Conservation (phyloP, 2,888 invertebrate genomes). For the Acleris holmiana region DNA sequence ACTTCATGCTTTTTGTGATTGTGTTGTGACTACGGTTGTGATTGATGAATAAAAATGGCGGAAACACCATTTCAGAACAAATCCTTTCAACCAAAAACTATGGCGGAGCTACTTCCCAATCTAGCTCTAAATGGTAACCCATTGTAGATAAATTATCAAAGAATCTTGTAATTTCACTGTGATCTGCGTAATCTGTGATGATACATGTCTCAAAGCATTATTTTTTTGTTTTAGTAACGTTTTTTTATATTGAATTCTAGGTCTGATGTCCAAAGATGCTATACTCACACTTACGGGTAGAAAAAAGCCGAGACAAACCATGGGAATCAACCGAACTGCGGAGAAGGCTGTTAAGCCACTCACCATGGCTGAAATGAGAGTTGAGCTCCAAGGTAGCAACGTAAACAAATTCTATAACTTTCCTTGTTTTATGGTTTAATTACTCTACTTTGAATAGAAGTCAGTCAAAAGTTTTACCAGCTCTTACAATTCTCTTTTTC, state of each 20-base stretch:
- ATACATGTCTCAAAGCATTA: neutral
- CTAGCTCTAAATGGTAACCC: conserved; percentile 61
- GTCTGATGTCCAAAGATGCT: conserved; percentile 59
- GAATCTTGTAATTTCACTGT: neutral
- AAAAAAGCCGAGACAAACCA: conserved; percentile 57
- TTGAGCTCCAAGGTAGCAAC: conserved; percentile 55
- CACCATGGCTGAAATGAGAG: conserved; percentile 67
- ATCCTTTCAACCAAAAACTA: conserved; percentile 54
- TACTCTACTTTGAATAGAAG: neutral
- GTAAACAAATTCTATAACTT: no score
- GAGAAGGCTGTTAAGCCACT: conserved; percentile 61
- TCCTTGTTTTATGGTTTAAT: no score
- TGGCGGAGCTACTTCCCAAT: conserved; percentile 66
- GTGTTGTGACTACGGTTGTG: conserved; percentile 33
- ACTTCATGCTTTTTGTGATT: conserved; percentile 30
- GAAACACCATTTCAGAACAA: conserved; percentile 50
- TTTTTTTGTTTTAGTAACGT: neutral
- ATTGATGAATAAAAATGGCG: conserved; percentile 52
- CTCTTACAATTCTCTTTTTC: conserved; percentile 43
- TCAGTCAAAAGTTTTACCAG: neutral
- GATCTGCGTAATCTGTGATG: neutral
- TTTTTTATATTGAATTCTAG: conserved; percentile 47
- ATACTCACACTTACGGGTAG: conserved; percentile 56
- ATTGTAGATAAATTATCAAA: neutral
- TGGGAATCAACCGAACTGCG: conserved; percentile 52